Evolutionary conservation across 2,113 vertebrate genomes (phyloP).

Genomic region (Capreolus pygargus): DNA sequence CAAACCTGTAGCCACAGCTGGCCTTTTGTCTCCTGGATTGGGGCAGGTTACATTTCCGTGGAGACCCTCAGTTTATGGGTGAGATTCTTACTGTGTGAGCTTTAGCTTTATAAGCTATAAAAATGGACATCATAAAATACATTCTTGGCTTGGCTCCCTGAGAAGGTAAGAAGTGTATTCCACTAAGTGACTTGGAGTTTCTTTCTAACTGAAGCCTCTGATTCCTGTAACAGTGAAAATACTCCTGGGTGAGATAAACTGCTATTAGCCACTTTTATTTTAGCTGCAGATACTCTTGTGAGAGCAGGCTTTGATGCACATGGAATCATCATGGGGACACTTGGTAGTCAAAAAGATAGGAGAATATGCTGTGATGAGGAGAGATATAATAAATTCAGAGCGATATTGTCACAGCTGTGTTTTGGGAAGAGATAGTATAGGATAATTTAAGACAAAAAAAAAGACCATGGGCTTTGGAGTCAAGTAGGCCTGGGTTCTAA

Average conservation of each 20-base stretch:
- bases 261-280: not conserved
- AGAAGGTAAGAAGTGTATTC: not conserved
- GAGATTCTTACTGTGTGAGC: not conserved
- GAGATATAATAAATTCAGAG: not conserved
- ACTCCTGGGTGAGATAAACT: not conserved
- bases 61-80: not conserved
- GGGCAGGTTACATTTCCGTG: not conserved
- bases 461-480: not conserved
- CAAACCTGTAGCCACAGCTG: not conserved
- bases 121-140: not conserved
- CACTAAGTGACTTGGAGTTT: not conserved
- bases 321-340: not conserved
- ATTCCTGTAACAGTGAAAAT: not conserved
- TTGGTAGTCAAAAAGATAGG: not conserved
- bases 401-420: not conserved
- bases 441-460: conserved; percentile 7
- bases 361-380: not conserved
- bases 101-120: not conserved
- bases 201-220: not conserved
- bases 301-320: not conserved
- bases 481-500: not conserved
- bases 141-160: not conserved
- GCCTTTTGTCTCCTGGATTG: not conserved
- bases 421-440: not conserved
- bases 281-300: not conserved